Percentiles rank a stretch among this genome's conserved stretches.
phyloP scores from a whole-genome alignment of 1,140 invertebrate genomes.

The Neocloeon triangulifer region DNA sequence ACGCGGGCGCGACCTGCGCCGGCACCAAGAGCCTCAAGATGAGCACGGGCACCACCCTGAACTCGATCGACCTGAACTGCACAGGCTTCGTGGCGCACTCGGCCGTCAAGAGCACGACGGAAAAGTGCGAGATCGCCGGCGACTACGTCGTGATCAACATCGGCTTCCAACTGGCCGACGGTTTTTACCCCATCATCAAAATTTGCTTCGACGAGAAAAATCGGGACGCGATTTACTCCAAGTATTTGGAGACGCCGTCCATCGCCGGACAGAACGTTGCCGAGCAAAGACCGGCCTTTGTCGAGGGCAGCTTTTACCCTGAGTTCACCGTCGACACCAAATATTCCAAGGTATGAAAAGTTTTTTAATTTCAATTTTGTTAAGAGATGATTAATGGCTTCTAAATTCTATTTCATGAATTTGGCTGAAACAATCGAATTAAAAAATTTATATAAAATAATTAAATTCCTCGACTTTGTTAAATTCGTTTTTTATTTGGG shows the following conservation, averaged over 20 bases:
- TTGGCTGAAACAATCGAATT: too few relatives aligned
- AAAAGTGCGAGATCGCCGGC: neutral
- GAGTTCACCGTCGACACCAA: conserved; percentile 9
- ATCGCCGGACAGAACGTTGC: conserved; percentile 6
- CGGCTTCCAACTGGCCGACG: conserved; percentile 4
- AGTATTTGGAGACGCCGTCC: conserved; percentile 6
- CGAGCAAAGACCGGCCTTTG: conserved; percentile 10
- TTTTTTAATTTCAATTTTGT: too few relatives aligned
- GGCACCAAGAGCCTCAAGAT: neutral
- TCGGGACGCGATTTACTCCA: conserved; percentile 7
- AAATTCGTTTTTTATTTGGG: too few relatives aligned
- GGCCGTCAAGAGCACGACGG: neutral
- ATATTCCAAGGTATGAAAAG: conserved; percentile 10
- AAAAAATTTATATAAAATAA: too few relatives aligned
- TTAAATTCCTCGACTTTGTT: too few relatives aligned
- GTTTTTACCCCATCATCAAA: conserved; percentile 9
- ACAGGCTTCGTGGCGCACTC: neutral
- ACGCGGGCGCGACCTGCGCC: neutral
- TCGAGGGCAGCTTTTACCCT: conserved; percentile 11
- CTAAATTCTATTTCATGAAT: too few relatives aligned
- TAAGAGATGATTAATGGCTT: too few relatives aligned
- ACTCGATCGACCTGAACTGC: neutral
- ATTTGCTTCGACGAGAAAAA: conserved; percentile 9
- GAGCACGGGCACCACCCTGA: neutral
- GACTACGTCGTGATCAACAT: conserved; percentile 9